phyloP scores from a whole-genome alignment of 2,888 invertebrate species.

The Iselma pallidipennis region DNA sequence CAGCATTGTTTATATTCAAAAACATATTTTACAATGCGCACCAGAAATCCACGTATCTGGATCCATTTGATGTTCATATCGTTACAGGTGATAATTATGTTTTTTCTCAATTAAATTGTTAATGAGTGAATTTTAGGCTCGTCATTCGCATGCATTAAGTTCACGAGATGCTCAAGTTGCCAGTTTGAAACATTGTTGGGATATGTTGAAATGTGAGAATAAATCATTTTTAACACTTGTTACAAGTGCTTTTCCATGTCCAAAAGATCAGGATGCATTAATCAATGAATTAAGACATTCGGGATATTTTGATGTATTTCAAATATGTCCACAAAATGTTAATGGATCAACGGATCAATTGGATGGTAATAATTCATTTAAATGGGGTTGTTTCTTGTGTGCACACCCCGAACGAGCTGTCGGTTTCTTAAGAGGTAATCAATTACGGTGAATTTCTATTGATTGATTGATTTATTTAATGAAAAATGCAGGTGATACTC shows the following conservation, averaged over 20 bases:
- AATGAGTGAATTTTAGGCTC: constrained; percentile 58
- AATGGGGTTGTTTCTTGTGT: constrained; percentile 93
- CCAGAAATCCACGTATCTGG: constrained; percentile 85
- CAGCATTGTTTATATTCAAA: constrained; percentile 86
- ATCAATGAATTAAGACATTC: constrained; percentile 83
- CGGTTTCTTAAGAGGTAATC: constrained; percentile 71
- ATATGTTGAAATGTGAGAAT: constrained; percentile 89
- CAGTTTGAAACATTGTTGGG: constrained; percentile 90
- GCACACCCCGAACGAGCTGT: constrained; percentile 89
- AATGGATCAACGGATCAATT: constrained; percentile 53
- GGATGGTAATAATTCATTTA: constrained; percentile 62
- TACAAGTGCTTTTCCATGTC: constrained; percentile 90
- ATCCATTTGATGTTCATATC: constrained; percentile 96
- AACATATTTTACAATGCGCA: constrained; percentile 77
- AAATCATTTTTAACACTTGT: constrained; percentile 88
- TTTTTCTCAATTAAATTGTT: neutral
- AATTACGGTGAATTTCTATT: neutral
- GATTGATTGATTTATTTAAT: constrained; percentile 3
- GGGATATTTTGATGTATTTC: constrained; percentile 93
- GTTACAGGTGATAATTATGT: constrained; percentile 65
- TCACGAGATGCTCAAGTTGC: constrained; percentile 81
- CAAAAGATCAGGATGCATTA: constrained; percentile 87
- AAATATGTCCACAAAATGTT: constrained; percentile 67
- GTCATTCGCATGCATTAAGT: constrained; percentile 70
- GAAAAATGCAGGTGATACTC: constrained; percentile 64